Evolutionary conservation across 2,888 invertebrate genomes (phyloP).

Genomic region (Archaeoteleia sp.): DNA sequence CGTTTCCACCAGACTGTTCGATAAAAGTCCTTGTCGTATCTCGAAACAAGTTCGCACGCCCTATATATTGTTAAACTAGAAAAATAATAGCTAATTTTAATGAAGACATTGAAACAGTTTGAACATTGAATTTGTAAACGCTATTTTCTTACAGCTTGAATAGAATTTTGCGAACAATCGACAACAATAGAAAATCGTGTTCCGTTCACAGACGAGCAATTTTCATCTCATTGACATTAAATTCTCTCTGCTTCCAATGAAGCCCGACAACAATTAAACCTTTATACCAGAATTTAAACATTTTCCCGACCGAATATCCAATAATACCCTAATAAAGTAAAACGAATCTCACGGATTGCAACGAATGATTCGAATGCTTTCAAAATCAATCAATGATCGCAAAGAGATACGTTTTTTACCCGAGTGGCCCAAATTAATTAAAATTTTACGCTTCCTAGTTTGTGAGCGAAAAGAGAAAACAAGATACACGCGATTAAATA

Average conservation of each 20-base stretch:
- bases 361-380: slow-evolving; percentile 36
- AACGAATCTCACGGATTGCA: slow-evolving; percentile 20
- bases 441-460: slow-evolving; percentile 25
- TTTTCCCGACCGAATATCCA: slow-evolving; percentile 15
- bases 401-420: slow-evolving; percentile 38
- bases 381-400: slow-evolving; percentile 39
- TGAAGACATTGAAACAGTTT: too few relatives aligned
- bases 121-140: too few relatives aligned
- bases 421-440: slow-evolving; percentile 34
- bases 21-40: slow-evolving; percentile 30
- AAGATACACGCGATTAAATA: too few relatives aligned
- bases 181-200: slow-evolving; percentile 20
- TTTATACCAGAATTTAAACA: slow-evolving; percentile 14
- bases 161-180: too few relatives aligned
- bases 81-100: too few relatives aligned
- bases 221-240: slow-evolving; percentile 25
- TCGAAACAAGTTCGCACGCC: too few relatives aligned
- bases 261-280: slow-evolving; percentile 18
- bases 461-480: slow-evolving; percentile 5
- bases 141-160: too few relatives aligned
- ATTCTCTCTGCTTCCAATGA: background rate
- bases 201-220: slow-evolving; percentile 28
- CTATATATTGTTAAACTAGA: too few relatives aligned
- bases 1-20: slow-evolving; percentile 45
- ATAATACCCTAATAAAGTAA: slow-evolving; percentile 20